Percentiles rank a stretch among this genome's conserved stretches.
phyloP scores from a whole-genome alignment of 2,797 vertebrate genomes.

The Emys orbicularis region DNA sequence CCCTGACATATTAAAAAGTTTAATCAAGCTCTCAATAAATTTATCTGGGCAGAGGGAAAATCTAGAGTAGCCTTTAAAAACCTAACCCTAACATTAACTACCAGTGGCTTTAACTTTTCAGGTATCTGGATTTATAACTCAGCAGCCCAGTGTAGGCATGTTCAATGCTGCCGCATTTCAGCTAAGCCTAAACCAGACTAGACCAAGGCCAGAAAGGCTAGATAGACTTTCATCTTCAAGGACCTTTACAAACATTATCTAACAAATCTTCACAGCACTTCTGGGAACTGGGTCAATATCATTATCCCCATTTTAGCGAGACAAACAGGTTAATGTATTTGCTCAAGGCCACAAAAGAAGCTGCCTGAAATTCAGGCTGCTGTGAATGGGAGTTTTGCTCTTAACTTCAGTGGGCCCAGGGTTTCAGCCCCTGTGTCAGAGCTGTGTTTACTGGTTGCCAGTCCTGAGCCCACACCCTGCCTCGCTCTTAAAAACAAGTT shows the following conservation, averaged over 20 bases:
- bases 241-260: neutral
- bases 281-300: neutral
- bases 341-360: neutral
- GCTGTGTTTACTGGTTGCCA: neutral
- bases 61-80: slow-evolving; percentile 21
- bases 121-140: neutral
- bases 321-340: slow-evolving; percentile 10
- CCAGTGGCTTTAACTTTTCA: neutral
- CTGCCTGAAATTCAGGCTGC: neutral
- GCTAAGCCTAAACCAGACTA: neutral
- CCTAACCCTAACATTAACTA: neutral
- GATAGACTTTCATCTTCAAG: neutral
- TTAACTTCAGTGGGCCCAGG: neutral
- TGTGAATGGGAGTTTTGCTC: neutral
- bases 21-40: accelerated
- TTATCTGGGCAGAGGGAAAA: neutral
- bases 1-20: neutral
- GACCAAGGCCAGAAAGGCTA: neutral
- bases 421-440: neutral
- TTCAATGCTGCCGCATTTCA: neutral
- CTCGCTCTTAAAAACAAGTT: neutral
- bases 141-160: neutral
- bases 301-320: neutral
- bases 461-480: neutral
- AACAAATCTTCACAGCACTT: neutral